These are phyloP conservation scores for Chelonus formosanus DNA, from an alignment of 2,888 invertebrate species.

Conservation along the genomic window DNA sequence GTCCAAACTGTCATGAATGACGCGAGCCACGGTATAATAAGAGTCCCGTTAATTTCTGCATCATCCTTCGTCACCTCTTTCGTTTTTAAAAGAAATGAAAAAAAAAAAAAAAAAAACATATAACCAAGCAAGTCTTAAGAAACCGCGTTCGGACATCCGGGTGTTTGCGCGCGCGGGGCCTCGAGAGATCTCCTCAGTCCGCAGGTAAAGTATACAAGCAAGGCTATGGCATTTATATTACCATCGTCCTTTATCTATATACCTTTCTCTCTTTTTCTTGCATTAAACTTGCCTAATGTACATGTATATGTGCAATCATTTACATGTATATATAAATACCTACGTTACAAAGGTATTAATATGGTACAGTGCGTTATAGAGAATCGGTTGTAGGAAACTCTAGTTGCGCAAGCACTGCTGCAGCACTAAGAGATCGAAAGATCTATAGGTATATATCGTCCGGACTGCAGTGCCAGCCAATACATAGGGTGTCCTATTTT, in stretches of 20 bases:
- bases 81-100: constrained; percentile 2
- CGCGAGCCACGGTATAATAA: not conserved
- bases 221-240: constrained; percentile 44
- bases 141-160: constrained; percentile 55
- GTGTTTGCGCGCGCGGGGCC: constrained; percentile 40
- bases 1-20: constrained; percentile 4
- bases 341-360: constrained; percentile 12
- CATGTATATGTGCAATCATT: constrained; percentile 1
- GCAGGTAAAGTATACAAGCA: constrained; percentile 31
- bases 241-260: constrained; percentile 37
- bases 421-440: constrained; percentile 2
- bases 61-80: constrained; percentile 25
- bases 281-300: constrained; percentile 40
- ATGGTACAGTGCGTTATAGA: constrained; percentile 27
- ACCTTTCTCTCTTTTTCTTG: constrained; percentile 41
- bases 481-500: constrained; percentile 13
- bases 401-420: constrained; percentile 24
- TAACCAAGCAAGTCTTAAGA: constrained; percentile 11
- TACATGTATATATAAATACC: constrained; percentile 19
- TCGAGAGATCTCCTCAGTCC: constrained; percentile 37
- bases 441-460: not conserved
- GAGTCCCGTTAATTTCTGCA: constrained; percentile 25
- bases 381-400: constrained; percentile 24
- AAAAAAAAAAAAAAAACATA: constrained; percentile 13
- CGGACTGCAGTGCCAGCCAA: not conserved